Evolutionary conservation across 2,888 invertebrate genomes (phyloP), one percentile per base, ranked within the genome.

Genomic region (Drosophila falleni): DNA sequence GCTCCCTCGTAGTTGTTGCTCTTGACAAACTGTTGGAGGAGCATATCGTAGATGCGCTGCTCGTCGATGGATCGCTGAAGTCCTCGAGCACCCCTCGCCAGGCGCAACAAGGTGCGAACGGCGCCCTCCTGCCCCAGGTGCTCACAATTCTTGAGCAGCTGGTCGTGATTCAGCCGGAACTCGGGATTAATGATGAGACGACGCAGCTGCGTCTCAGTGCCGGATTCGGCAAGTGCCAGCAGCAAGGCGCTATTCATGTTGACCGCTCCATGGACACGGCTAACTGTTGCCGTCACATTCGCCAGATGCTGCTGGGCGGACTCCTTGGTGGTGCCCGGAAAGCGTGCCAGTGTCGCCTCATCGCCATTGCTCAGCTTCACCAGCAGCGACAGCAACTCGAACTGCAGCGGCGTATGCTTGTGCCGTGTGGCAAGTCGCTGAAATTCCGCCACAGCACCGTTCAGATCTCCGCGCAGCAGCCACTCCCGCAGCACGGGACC

Each of bases 401-500:
- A 94, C 82, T 95, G 95, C 10, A 95, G 89, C 0, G 96, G 96
- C 0, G 95, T 95, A 75, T 94, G 94, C 56, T 93, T 94, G 86
- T 95, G 94, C 46, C 93, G 93, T 1, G 92, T 87, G 0, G 94
- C 93, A 56, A 94, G 89, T 0, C 92, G 86, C 16, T 91, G 89
- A 80, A 94, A 96, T 65, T 94, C 94, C n/a, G 93, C 87, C 0
- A 95, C 94, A 0, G 95, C 95, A 26, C 74, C 72, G 5, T 72
- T 62, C 6, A 91, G 56, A 47, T 94, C 93, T 74, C 90, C 95
- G 93, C 93, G 93, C 19, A 94, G 93, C 54, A 96, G 88, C 90
- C 95, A 94, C 60, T 93, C 94, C n/a, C 94, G 92, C 11, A 96
- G 91, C 10, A 96, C 87, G 0, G 95, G 95, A 0, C 95, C 95